Base-by-base conservation (phyloP, 2,113 vertebrate species). In the Elephas maximus region DNA sequence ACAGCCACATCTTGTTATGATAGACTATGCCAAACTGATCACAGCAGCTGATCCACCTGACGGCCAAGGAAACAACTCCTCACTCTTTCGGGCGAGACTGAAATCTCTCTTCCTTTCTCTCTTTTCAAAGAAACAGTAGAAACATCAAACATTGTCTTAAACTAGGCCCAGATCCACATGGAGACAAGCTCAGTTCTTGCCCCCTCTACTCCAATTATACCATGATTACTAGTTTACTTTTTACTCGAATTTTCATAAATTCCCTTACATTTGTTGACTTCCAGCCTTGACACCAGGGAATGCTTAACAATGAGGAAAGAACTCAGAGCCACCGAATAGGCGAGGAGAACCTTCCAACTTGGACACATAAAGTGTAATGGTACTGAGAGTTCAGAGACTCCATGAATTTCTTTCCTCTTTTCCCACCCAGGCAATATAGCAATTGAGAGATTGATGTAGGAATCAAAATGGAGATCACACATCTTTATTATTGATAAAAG, bases 1-100 rank as follows among this genome's bases (percentile, higher is more conserved):
- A 48, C 74, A 78, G 90, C 92, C n/a, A 53, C 24, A 10, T 83
- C 94, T 97, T 45, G 51, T 93, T 77, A 81, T 41, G 71, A 44
- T 14, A 76, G 81, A 41, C 57, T 28, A n/a, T 12, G n/a, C 78
- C 85, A 89, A 85, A 53, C 65, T 45, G 33, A 77, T 84, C 76
- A 53, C 5, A 12, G 73, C 11, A 20, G 45, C 5, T 41, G 81
- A 82, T 26, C 41, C 6, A 20, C 69, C 53, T 17, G 77, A 88
- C 62, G 45, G 80, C 60, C 30, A 37, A 69, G 87, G 83, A 79
- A 82, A 69, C 45, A 23, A 30, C 8, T 37, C 20, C 33, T 28
- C 44, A 3, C n/a, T 63, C 23, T 93, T 20, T 62, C 57, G 77
- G 37, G 41, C 23, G 53, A 93, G 77, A 73, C 60, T 41, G 37